Conservation (phyloP, 2,113 vertebrate genomes). For the Bubo bubo region DNA sequence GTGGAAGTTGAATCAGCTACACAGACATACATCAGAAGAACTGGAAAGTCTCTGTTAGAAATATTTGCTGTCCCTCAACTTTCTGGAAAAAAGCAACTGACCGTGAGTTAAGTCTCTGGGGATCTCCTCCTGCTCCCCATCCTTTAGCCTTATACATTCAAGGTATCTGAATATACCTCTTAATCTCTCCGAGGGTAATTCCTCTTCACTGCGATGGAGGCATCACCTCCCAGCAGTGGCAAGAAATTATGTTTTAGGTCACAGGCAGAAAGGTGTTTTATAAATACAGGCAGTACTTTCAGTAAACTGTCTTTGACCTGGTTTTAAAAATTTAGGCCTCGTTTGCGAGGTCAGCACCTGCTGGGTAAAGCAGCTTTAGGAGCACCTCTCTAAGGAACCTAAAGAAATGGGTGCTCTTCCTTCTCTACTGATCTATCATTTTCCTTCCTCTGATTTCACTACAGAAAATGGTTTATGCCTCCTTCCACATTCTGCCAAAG, state of each 20-base stretch:
- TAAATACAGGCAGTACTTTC: background rate
- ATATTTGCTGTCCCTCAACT: background rate
- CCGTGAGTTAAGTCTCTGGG: background rate
- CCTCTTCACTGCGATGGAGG: background rate
- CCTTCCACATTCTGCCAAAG: background rate
- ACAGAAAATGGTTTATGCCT: background rate
- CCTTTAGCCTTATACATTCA: background rate
- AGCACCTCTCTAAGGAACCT: background rate
- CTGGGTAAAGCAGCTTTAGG: background rate
- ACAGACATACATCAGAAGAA: background rate
- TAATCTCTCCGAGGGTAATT: background rate
- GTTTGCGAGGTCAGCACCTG: background rate
- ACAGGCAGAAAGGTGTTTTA: background rate
- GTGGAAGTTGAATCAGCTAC: slow-evolving; percentile 1
- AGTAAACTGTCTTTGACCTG: background rate
- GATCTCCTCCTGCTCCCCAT: background rate
- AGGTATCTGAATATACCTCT: background rate
- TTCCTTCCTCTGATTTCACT: background rate
- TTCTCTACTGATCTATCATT: background rate
- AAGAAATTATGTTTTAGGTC: background rate
- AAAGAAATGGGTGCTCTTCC: background rate
- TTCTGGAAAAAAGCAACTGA: background rate
- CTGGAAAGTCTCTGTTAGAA: background rate
- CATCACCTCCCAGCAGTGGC: background rate
- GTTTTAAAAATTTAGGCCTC: background rate